These are phyloP conservation scores for Hyles euphorbiae DNA, from an alignment of 1,140 invertebrate genomes.

Conservation along the genomic window DNA sequence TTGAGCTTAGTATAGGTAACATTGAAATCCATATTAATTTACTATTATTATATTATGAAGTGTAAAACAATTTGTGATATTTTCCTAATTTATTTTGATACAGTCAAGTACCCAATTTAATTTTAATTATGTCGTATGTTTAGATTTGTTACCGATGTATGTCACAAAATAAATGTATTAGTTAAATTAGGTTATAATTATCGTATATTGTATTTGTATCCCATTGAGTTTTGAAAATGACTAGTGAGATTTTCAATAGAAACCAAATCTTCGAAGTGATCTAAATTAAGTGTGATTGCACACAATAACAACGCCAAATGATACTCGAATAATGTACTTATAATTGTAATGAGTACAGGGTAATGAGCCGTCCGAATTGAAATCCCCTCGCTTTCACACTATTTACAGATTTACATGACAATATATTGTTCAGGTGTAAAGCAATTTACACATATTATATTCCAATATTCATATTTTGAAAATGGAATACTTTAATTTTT, in stretches of 20 bases:
- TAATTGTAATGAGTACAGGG: conserved; percentile 8
- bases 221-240: conserved; percentile 34
- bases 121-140: background rate
- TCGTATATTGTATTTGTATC: conserved; percentile 24
- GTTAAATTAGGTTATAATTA: conserved; percentile 41
- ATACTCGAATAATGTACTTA: conserved; percentile 13
- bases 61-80: conserved; percentile 1
- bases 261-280: conserved; percentile 2
- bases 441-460: no score
- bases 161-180: conserved; percentile 30
- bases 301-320: conserved; percentile 6
- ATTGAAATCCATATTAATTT: background rate
- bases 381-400: no score
- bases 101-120: background rate
- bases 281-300: conserved; percentile 3
- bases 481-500: no score
- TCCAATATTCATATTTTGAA: no score
- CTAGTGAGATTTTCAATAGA: conserved; percentile 33
- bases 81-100: conserved; percentile 2
- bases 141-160: background rate
- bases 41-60: background rate
- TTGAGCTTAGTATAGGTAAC: background rate
- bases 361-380: no score
- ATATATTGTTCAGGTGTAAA: no score
- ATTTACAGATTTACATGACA: no score